These are phyloP conservation scores for Portevinia maculata DNA, from an alignment of 2,888 invertebrate genomes.

Conservation along the genomic window DNA sequence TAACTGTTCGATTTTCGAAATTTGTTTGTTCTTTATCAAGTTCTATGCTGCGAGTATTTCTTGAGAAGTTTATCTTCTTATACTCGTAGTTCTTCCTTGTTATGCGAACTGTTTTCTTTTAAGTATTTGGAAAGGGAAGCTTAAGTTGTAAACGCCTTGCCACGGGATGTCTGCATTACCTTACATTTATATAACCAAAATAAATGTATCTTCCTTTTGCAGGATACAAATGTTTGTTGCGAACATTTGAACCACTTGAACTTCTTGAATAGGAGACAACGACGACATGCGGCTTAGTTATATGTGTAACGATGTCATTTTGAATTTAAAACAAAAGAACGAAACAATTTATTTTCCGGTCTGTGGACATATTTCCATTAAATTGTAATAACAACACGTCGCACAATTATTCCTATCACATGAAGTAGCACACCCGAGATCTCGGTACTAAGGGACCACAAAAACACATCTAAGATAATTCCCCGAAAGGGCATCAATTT, in stretches of 20 bases:
- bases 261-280: not conserved
- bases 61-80: conserved; percentile 18
- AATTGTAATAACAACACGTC: conserved; percentile 63
- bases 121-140: not conserved
- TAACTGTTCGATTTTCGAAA: not conserved
- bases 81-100: conserved; percentile 3
- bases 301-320: conserved; percentile 18
- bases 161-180: conserved; percentile 34
- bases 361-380: conserved; percentile 28
- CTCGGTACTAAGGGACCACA: conserved; percentile 15
- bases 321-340: conserved; percentile 29
- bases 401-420: conserved; percentile 65
- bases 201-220: conserved; percentile 50
- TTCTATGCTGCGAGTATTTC: conserved; percentile 7
- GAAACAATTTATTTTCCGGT: not conserved
- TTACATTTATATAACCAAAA: conserved; percentile 27
- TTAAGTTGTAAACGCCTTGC: conserved; percentile 31
- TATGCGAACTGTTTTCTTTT: conserved; percentile 4
- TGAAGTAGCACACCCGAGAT: not conserved
- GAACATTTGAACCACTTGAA: not conserved
- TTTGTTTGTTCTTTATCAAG: not conserved
- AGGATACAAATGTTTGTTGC: not conserved
- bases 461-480: conserved; percentile 59
- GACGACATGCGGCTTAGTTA: not conserved
- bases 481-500: conserved; percentile 68